These are phyloP conservation scores for Muscicapa comitata DNA, from an alignment of 2,797 vertebrate genomes.

Conservation along the genomic window DNA sequence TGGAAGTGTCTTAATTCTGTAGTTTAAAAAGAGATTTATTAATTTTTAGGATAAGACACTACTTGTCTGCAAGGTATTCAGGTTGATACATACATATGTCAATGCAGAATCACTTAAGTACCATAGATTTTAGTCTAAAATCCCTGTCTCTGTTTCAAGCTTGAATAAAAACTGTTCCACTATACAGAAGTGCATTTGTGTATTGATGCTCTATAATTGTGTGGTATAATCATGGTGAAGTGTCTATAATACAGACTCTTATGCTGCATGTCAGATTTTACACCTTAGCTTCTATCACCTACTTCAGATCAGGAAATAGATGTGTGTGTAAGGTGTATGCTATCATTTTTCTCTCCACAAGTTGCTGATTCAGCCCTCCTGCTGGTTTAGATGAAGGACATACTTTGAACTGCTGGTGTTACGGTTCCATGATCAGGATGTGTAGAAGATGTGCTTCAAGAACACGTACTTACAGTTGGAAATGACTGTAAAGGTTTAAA, in stretches of 20 bases:
- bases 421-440: accelerated
- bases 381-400: background rate
- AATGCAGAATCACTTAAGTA: background rate
- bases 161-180: background rate
- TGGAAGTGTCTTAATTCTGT: background rate
- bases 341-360: background rate
- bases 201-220: background rate
- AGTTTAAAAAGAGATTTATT: background rate
- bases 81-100: background rate
- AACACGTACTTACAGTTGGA: background rate
- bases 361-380: background rate
- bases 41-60: background rate
- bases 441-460: background rate
- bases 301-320: background rate
- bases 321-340: background rate
- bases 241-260: background rate
- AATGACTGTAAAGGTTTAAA: background rate
- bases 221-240: background rate
- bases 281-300: background rate
- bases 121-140: background rate
- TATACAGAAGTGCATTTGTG: background rate
- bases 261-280: background rate
- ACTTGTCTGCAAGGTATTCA: background rate
- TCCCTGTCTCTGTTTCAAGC: background rate
- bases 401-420: background rate